These are phyloP conservation scores for Colletes latitarsis DNA, from an alignment of 1,140 invertebrate species.

Conservation along the genomic window DNA sequence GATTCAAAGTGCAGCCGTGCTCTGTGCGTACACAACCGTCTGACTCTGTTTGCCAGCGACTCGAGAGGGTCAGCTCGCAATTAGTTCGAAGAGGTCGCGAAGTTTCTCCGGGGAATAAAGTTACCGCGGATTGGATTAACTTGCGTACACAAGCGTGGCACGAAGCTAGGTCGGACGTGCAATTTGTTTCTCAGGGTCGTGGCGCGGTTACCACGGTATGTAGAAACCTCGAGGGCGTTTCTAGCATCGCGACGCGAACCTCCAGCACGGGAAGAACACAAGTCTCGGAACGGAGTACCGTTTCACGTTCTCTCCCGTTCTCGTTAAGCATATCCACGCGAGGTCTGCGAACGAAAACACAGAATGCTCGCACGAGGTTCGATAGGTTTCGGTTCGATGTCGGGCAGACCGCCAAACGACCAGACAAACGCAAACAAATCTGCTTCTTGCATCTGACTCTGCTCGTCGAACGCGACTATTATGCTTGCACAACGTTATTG, in stretches of 20 bases:
- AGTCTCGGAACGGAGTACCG: neutral
- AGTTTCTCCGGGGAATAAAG: conserved; percentile 26
- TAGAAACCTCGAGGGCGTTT: conserved; percentile 8
- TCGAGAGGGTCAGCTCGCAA: conserved; percentile 28
- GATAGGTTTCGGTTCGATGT: neutral
- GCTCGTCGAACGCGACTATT: neutral
- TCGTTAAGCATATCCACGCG: too few species aligned
- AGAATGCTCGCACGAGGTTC: too few species aligned
- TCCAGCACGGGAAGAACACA: too few species aligned
- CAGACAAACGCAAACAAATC: conserved; percentile 11
- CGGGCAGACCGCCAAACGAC: neutral
- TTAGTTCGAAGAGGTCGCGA: conserved; percentile 23
- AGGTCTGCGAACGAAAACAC: too few species aligned
- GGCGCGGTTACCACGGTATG: neutral
- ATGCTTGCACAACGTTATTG: conserved; percentile 21
- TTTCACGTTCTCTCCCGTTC: neutral
- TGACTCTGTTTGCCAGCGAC: neutral
- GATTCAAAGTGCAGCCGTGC: too few species aligned
- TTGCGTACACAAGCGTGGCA: conserved; percentile 23
- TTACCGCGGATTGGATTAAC: conserved; percentile 36
- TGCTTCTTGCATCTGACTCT: neutral
- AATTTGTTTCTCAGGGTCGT: conserved; percentile 36
- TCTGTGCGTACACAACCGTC: too few species aligned
- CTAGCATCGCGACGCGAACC: neutral
- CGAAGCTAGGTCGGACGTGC: conserved; percentile 14